Percentiles rank a stretch among this genome's conserved stretches.
Conservation (phyloP, 1,140 invertebrate species). For the Hypothenemus hampei region DNA sequence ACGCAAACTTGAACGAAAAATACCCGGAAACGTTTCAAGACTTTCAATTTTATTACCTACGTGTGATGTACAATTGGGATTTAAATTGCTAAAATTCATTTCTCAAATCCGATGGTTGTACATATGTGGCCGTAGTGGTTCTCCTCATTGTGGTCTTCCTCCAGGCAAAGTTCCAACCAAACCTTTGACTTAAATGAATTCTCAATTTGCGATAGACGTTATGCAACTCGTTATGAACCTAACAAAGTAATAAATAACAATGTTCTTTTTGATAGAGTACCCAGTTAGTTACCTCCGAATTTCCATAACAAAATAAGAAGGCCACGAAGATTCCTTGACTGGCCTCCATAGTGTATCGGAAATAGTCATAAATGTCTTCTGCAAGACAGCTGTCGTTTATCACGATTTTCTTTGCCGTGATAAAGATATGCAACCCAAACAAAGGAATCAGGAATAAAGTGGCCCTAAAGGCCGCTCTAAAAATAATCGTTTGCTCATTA, state of each 20-base stretch:
- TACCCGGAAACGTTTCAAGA: too few species aligned
- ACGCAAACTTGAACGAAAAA: too few species aligned
- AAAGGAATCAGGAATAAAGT: conserved; percentile 38
- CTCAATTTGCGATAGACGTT: conserved; percentile 30
- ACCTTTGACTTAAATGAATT: conserved; percentile 28
- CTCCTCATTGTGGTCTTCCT: conserved; percentile 14
- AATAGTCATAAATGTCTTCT: conserved; percentile 52
- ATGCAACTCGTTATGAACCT: conserved; percentile 32
- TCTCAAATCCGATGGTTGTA: conserved; percentile 11
- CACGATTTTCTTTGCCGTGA: conserved; percentile 35
- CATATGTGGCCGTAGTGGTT: conserved; percentile 31
- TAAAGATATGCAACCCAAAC: conserved; percentile 40
- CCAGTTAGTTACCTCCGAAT: conserved; percentile 51
- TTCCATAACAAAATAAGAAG: conserved; percentile 55
- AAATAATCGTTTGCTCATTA: conserved; percentile 13
- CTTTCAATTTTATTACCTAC: too few species aligned
- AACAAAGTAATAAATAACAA: too few species aligned
- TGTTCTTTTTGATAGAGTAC: too few species aligned
- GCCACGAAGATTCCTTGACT: conserved; percentile 55
- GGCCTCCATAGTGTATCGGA: conserved; percentile 52
- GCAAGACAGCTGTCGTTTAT: conserved; percentile 44
- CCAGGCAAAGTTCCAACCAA: conserved; percentile 23
- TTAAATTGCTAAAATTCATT: conserved; percentile 15
- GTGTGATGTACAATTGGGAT: too few species aligned
- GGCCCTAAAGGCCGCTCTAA: conserved; percentile 36